These are phyloP conservation scores for Phenacoccus solenopsis DNA, from an alignment of 1,140 invertebrate species.

Conservation along the genomic window DNA sequence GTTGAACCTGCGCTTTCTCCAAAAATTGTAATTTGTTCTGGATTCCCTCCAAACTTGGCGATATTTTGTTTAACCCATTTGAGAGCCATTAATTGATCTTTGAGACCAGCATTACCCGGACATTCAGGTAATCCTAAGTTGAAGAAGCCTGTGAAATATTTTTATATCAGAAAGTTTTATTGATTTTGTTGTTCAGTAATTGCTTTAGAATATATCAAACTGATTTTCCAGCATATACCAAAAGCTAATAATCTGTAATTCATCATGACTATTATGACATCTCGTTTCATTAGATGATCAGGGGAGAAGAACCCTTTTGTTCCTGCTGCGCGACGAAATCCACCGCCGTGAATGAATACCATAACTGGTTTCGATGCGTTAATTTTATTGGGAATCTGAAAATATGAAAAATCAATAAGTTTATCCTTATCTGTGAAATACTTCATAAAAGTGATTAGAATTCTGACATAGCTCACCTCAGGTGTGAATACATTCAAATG, in stretches of 20 bases:
- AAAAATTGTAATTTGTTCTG: slow-evolving; percentile 70
- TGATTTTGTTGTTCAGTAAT: too few relatives aligned
- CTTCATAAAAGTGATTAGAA: too few relatives aligned
- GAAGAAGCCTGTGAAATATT: too few relatives aligned
- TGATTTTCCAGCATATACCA: slow-evolving; percentile 35
- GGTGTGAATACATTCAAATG: background rate
- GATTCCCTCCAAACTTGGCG: slow-evolving; percentile 71
- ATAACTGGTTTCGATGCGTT: slow-evolving; percentile 37
- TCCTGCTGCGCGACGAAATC: slow-evolving; percentile 40
- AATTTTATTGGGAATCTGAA: background rate
- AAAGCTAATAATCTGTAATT: slow-evolving; percentile 60
- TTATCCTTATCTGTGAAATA: too few relatives aligned
- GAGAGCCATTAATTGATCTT: too few relatives aligned
- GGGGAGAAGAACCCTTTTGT: slow-evolving; percentile 41
- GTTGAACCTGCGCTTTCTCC: slow-evolving; percentile 70
- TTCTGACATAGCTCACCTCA: too few relatives aligned
- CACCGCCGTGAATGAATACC: slow-evolving; percentile 50
- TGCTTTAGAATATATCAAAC: too few relatives aligned
- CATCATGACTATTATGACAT: slow-evolving; percentile 59
- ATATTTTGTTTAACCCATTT: slow-evolving; percentile 80
- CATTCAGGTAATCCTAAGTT: too few relatives aligned
- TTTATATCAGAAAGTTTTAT: too few relatives aligned
- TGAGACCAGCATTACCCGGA: too few relatives aligned
- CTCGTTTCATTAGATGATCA: slow-evolving; percentile 55
- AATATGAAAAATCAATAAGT: too few relatives aligned